These are phyloP conservation scores for Semotilus atromaculatus DNA, from an alignment of 2,797 vertebrate species.

Conservation along the genomic window DNA sequence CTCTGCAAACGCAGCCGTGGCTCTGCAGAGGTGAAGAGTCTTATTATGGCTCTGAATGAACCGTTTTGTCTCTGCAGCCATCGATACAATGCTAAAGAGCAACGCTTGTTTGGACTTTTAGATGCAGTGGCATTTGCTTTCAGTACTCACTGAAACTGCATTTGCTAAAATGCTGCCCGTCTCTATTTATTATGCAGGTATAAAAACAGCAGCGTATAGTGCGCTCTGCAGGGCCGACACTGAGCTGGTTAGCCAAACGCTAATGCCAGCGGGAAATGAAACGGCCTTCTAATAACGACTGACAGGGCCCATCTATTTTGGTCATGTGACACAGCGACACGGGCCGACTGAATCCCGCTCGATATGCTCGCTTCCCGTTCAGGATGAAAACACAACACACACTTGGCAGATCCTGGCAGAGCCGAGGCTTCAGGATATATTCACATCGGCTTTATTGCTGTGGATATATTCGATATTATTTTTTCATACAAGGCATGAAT, in stretches of 20 bases:
- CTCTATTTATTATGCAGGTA: conserved; percentile 66
- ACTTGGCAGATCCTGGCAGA: conserved; percentile 14
- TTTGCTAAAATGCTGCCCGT: conserved; percentile 61
- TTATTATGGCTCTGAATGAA: neutral
- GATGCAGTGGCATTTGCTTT: conserved; percentile 57
- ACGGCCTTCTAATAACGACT: conserved; percentile 75
- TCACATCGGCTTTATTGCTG: conserved; percentile 39
- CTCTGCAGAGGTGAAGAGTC: neutral
- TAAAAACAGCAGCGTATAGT: conserved; percentile 58
- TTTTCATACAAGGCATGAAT: conserved; percentile 50
- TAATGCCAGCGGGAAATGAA: conserved; percentile 74
- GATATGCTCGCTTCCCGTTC: conserved; percentile 56
- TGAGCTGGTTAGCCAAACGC: conserved; percentile 59
- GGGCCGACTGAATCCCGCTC: conserved; percentile 58
- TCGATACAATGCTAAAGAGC: neutral
- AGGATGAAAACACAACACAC: conserved; percentile 30
- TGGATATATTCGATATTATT: conserved; percentile 44
- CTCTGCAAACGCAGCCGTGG: neutral
- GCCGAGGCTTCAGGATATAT: conserved; percentile 20
- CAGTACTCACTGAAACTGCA: conserved; percentile 58
- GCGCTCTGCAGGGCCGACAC: conserved; percentile 41
- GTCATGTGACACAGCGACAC: conserved; percentile 71
- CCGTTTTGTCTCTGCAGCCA: neutral
- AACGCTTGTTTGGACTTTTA: neutral
- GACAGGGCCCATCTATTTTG: conserved; percentile 77